A percentile compares a stretch with the other conserved stretches of the same genome.
Evolutionary conservation across 2,888 invertebrate species (phyloP).

Genomic region (Mesodorylaimus sp.): DNA sequence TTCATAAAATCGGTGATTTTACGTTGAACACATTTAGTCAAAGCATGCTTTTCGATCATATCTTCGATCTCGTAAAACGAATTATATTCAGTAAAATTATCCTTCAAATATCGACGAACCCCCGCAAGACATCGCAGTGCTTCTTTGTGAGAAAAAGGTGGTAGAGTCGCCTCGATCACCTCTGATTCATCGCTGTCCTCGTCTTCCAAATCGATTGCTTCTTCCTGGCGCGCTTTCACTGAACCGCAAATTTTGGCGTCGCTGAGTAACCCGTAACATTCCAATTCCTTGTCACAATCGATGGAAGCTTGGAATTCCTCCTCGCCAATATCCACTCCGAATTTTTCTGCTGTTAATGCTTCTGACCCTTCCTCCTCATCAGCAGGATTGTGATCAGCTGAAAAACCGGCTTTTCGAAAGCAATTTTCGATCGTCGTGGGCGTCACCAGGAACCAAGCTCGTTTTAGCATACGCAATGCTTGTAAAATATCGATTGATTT

Average conservation of each 20-base stretch:
- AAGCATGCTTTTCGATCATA: background rate
- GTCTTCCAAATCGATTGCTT: background rate
- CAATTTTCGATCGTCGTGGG: background rate
- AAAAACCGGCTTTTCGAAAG: background rate
- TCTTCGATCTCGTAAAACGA: background rate
- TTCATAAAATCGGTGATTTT: background rate
- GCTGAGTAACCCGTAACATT: background rate
- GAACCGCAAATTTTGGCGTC: background rate
- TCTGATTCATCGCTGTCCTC: background rate
- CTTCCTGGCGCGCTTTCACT: background rate
- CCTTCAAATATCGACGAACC: background rate
- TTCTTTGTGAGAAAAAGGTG: background rate
- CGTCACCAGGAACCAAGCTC: background rate
- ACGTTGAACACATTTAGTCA: background rate
- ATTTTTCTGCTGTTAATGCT: background rate
- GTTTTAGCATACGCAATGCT: background rate
- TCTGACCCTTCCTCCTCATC: background rate
- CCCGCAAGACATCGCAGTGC: background rate
- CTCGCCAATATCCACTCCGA: too few species aligned
- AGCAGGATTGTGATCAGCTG: background rate
- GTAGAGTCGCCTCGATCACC: background rate
- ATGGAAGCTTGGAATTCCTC: background rate
- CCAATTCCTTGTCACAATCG: background rate
- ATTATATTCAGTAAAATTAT: background rate
- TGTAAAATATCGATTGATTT: background rate